Base-by-base conservation (phyloP, 2,888 invertebrate species). In the Drosophila meridiana region DNA sequence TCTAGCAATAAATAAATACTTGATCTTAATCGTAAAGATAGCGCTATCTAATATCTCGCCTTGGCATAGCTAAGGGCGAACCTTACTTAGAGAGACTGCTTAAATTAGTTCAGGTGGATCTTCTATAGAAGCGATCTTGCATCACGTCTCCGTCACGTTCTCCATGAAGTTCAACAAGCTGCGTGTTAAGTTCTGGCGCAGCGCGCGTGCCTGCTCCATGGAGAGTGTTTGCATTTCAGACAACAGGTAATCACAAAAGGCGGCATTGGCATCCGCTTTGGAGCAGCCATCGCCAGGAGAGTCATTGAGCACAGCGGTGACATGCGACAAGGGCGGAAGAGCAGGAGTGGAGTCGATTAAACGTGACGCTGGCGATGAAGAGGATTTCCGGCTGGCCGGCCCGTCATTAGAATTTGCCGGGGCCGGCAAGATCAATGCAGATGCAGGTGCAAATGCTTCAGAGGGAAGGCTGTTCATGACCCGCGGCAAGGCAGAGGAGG, bases 181-280 rank as follows among this genome's bases (percentile, higher is more conserved):
- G 4, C 48, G 57, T 4, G 40, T 50, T 2, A 64, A 11, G 1
- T 42, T 48, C 32, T 64, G 64, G 1, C 64, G 57, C 6, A 64
- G 28, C 2, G 28, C 34, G 4, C 64, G 48, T 11, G 64, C 64
- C 26, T 64, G 28, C n/a, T 47, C 28, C 32, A 26, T 34, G 36
- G 64, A 34, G 5, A 64, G 57, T 1, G 64, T 28, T 42, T 20
- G 57, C 57, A 64, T 32, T n/a, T 64, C 64, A 2, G 38, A 40
- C 26, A 57, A 11, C 1, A 64, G 42, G 14, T 64, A 64, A 7
- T 64, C 64, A 55, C 64, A 64, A 32, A 64, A 64, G 0, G 57
- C 32, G 5, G 26, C 32, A 9, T 64, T 64, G 26, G 57, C 47
- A 26, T 64, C 40, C n/a, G 45, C 2, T 3, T 42, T 47, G 45